Evolutionary conservation across 1,140 invertebrate genomes (phyloP).

Genomic region (Camponotus vicinus): DNA sequence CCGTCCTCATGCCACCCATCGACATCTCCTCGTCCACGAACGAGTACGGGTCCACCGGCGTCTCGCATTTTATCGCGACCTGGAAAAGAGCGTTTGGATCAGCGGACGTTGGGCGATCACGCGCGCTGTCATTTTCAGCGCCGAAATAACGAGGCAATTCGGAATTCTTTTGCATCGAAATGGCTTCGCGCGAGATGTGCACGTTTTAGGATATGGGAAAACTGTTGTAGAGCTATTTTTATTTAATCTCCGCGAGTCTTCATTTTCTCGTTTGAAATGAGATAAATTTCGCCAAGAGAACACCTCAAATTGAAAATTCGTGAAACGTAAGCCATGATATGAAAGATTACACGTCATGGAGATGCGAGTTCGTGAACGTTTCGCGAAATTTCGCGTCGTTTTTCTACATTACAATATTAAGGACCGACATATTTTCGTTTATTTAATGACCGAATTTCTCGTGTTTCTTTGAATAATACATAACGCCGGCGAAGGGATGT

Average conservation of each 20-base stretch:
- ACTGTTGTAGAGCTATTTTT: neutral
- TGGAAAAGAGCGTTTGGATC: slow-evolving; percentile 69
- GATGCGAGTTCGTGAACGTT: neutral
- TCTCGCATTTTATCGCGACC: slow-evolving; percentile 88
- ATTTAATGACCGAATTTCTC: slow-evolving; percentile 51
- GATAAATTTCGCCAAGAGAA: neutral
- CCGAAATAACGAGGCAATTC: slow-evolving; percentile 9
- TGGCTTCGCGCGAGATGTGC: neutral
- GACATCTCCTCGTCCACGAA: slow-evolving; percentile 92
- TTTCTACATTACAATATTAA: slow-evolving; percentile 18
- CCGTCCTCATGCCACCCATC: slow-evolving; percentile 83
- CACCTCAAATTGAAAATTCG: neutral
- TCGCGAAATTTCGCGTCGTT: neutral
- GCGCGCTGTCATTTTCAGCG: slow-evolving; percentile 13
- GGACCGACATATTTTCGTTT: neutral
- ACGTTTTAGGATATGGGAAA: neutral
- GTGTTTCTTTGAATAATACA: slow-evolving; percentile 38
- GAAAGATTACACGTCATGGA: neutral
- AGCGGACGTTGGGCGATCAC: neutral
- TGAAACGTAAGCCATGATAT: neutral
- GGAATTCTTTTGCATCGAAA: neutral
- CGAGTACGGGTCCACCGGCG: slow-evolving; percentile 91
- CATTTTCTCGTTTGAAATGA: neutral
- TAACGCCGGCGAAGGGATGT: neutral
- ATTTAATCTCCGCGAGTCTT: neutral